Percentiles rank a stretch among this genome's conserved stretches.
phyloP scores from a whole-genome alignment of 2,113 vertebrate genomes.

The Murina feae region DNA sequence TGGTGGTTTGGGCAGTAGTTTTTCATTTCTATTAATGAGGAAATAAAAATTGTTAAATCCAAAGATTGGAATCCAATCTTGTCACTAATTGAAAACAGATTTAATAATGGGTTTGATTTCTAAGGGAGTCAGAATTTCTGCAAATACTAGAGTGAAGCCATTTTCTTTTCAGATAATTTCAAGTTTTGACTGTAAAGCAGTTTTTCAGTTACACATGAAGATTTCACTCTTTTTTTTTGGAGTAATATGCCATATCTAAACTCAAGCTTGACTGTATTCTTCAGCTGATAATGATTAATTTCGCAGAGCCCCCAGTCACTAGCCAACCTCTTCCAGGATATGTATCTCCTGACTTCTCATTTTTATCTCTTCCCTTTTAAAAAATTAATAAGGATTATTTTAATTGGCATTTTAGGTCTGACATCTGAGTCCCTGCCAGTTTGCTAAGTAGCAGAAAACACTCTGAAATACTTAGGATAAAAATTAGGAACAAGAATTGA shows the following conservation, averaged over 20 bases:
- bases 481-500: slow-evolving; percentile 54
- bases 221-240: background rate
- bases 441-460: slow-evolving; percentile 28
- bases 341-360: background rate
- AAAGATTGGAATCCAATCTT: background rate
- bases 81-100: slow-evolving; percentile 26
- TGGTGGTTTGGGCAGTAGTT: slow-evolving; percentile 32
- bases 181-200: slow-evolving; percentile 27
- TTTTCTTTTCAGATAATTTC: slow-evolving; percentile 42
- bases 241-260: background rate
- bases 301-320: background rate
- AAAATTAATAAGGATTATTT: background rate
- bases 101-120: slow-evolving; percentile 23
- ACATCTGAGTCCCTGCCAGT: slow-evolving; percentile 10
- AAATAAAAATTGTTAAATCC: slow-evolving; percentile 40
- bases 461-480: slow-evolving; percentile 30
- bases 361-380: slow-evolving; percentile 3
- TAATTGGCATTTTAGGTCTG: background rate
- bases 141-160: background rate
- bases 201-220: background rate
- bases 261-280: slow-evolving; percentile 9
- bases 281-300: slow-evolving; percentile 14
- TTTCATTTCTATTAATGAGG: slow-evolving; percentile 28
- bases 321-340: background rate
- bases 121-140: slow-evolving; percentile 19